Conservation (phyloP, 2,797 vertebrate species). For the Aulostomus chinensis region DNA sequence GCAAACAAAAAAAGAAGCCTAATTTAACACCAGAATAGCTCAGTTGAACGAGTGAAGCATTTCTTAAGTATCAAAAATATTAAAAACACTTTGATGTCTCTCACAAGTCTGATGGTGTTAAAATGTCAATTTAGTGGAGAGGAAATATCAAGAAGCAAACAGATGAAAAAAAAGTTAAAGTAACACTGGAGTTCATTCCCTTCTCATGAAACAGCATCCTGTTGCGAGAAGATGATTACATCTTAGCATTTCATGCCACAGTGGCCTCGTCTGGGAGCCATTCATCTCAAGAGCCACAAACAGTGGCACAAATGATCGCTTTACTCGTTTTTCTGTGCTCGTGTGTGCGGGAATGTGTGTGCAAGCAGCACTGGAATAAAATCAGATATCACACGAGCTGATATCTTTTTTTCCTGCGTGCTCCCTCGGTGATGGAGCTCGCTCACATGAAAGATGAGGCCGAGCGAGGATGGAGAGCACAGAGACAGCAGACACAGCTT, state of each 20-base stretch:
- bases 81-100: too few species aligned
- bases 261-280: slow-evolving; percentile 44
- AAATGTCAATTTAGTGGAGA: too few species aligned
- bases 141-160: too few species aligned
- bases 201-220: slow-evolving; percentile 43
- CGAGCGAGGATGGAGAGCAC: slow-evolving; percentile 22
- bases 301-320: slow-evolving; percentile 50
- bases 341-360: background rate
- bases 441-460: slow-evolving; percentile 51
- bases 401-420: slow-evolving; percentile 52
- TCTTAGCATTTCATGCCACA: slow-evolving; percentile 60
- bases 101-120: too few species aligned
- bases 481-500: slow-evolving; percentile 23
- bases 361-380: slow-evolving; percentile 36
- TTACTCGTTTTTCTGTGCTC: background rate
- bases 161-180: slow-evolving; percentile 6
- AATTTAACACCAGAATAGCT: too few species aligned
- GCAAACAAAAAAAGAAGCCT: too few species aligned
- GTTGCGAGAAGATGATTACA: slow-evolving; percentile 62
- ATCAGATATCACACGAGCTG: slow-evolving; percentile 61
- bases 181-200: slow-evolving; percentile 37
- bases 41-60: too few species aligned
- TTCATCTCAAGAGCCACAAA: slow-evolving; percentile 58
- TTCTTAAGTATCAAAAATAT: too few species aligned
- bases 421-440: slow-evolving; percentile 26